Evolutionary conservation across 2,113 vertebrate genomes (phyloP), one percentile per base, ranked within the genome.

Genomic region (Miniopterus natalensis): DNA sequence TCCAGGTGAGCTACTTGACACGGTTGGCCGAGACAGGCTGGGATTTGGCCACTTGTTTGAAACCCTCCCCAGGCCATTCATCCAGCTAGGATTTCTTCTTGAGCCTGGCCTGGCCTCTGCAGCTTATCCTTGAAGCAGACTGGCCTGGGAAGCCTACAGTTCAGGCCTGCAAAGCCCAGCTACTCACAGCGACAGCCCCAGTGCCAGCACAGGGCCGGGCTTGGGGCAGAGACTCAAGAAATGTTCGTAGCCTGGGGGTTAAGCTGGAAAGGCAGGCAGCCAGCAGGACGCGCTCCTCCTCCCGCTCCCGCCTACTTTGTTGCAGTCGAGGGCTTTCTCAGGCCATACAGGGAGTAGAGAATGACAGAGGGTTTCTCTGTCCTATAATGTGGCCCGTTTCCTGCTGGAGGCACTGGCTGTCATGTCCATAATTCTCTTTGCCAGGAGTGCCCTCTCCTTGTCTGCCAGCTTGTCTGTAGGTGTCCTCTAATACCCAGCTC

Each of bases 1-100:
- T 51, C 68, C 27, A 31, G 78, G 47, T 84, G 53, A 86, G 47
- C 63, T 77, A 9, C 80, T 92, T 81, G 59, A 61, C 14, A 13
- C 8, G 12, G 49, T 49, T 92, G 85, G 25, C 91, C 91, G 31
- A 65, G 51, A 75, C 47, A 65, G 57, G 29, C 36, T 63, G 45
- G 42, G 75, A 89, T 66, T 86, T 49, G 70, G 7, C 71, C 20
- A 42, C 71, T 93, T 90, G 42, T 84, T 96, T 53, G 66, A 86
- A 97, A 87, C 86, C 75, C 66, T 88, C 59, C 84, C 61, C 85
- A 95, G 57, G 13, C 92, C 90, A 84, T 36, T 29, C 53, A 49
- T 57, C 7, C 61, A 73, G 57, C 29, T 65, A 23, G 53, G 78
- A 92, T 92, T 94, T 95, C 75, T 86, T 71, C n/a, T 61, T 84